Evolutionary conservation across 30 jellyfish, hydroid and myxozoan genomes (phyloP).

Genomic region (Chrysaora quinquecirrha): DNA sequence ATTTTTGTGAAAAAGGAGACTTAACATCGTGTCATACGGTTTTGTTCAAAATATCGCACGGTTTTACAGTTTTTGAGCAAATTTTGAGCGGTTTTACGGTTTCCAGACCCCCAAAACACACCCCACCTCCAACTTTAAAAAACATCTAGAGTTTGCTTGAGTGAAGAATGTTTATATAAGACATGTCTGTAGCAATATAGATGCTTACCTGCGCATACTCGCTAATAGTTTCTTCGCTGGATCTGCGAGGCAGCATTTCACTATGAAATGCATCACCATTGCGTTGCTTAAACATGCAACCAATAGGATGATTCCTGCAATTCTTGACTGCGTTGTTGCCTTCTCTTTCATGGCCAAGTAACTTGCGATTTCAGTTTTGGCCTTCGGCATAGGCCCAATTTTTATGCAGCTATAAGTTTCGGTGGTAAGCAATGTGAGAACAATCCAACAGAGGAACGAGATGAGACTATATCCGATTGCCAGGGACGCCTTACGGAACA

Average conservation of each 20-base stretch:
- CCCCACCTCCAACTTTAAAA: no score
- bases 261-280: not conserved
- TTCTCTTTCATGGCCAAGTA: not conserved
- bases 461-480: not conserved
- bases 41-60: no score
- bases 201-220: conserved; percentile 41
- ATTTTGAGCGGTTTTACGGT: no score
- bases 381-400: conserved; percentile 34
- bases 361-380: conserved; percentile 5
- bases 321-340: conserved; percentile 3
- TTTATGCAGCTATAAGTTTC: conserved; percentile 42
- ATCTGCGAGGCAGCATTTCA: conserved; percentile 44
- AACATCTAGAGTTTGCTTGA: no score
- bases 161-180: no score
- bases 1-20: no score
- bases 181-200: no score
- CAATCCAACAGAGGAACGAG: conserved; percentile 28
- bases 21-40: no score
- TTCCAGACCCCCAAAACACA: no score
- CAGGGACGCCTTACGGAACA: not conserved
- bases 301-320: conserved; percentile 26
- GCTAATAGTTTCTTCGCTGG: conserved; percentile 28
- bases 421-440: conserved; percentile 7
- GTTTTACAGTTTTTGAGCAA: no score
- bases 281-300: not conserved